A percentile compares a stretch with the other conserved stretches of the same genome.
Conservation (phyloP, 2,888 invertebrate species). For the Apotomis capreana region DNA sequence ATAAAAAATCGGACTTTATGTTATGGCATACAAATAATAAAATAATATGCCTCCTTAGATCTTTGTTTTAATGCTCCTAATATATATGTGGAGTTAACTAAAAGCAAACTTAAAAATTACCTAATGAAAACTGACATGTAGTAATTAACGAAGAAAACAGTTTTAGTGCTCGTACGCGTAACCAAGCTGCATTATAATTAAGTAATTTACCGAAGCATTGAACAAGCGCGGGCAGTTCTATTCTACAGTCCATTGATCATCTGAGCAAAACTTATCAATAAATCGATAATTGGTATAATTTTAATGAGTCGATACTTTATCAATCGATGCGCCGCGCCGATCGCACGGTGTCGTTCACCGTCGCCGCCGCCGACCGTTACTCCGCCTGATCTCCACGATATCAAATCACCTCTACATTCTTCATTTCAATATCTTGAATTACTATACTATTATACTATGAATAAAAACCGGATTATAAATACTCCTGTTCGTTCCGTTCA, state of each 20-base stretch:
- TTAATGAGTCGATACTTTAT: conserved; percentile 51
- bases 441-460: conserved; percentile 20
- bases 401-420: conserved; percentile 50
- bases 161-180: not conserved
- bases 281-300: conserved; percentile 51
- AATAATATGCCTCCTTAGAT: no score
- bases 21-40: no score
- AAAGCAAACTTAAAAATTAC: no score
- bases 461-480: not conserved
- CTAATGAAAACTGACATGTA: conserved; percentile 2
- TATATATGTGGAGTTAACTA: no score
- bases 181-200: conserved; percentile 9
- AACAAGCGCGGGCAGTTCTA: conserved; percentile 15
- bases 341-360: conserved; percentile 71
- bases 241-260: conserved; percentile 36
- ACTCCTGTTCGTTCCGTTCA: not conserved
- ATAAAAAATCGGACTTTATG: no score
- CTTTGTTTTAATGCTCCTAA: no score
- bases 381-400: conserved; percentile 47
- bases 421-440: conserved; percentile 38
- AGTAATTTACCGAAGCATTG: conserved; percentile 14
- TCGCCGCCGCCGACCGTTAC: conserved; percentile 56
- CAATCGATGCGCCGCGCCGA: conserved; percentile 51
- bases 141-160: not conserved
- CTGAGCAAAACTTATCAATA: conserved; percentile 40